These are phyloP conservation scores for Watersipora subatra DNA, from an alignment of 1,140 invertebrate species.

Conservation along the genomic window DNA sequence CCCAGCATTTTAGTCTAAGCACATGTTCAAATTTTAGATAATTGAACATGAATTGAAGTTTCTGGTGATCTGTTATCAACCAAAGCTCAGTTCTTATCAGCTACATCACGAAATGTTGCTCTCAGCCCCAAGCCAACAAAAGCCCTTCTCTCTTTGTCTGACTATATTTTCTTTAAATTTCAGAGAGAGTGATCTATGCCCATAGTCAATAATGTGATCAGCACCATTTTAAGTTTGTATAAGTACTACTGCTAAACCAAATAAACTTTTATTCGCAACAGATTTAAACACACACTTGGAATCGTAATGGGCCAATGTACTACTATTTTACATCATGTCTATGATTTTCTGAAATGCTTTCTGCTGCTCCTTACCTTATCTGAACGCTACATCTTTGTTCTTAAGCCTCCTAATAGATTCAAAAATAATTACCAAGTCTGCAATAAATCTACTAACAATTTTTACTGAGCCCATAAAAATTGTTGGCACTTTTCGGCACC, in stretches of 20 bases:
- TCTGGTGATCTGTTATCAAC: conserved; percentile 13
- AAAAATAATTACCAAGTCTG: conserved; percentile 6
- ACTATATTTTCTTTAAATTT: conserved; percentile 13
- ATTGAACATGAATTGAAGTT: conserved; percentile 10
- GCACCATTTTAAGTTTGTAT: background rate
- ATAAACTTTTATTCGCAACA: too few species aligned
- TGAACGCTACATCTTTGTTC: conserved; percentile 1
- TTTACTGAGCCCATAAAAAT: conserved; percentile 17
- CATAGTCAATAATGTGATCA: background rate
- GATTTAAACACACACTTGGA: background rate
- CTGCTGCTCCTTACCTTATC: background rate
- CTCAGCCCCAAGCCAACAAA: conserved; percentile 11
- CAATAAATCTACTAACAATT: conserved; percentile 4
- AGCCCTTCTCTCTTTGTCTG: conserved; percentile 13
- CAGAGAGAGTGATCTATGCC: background rate
- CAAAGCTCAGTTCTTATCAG: conserved; percentile 10
- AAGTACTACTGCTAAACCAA: conserved; percentile 6
- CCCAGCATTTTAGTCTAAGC: too few species aligned
- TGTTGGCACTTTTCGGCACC: conserved; percentile 10
- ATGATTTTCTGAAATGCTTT: background rate
- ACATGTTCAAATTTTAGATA: background rate
- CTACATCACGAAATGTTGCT: conserved; percentile 13
- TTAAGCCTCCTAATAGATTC: background rate
- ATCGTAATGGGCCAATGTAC: background rate
- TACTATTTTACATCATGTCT: background rate